Conservation (phyloP, 2,888 invertebrate genomes). For the Ormyrus pomaceus region DNA sequence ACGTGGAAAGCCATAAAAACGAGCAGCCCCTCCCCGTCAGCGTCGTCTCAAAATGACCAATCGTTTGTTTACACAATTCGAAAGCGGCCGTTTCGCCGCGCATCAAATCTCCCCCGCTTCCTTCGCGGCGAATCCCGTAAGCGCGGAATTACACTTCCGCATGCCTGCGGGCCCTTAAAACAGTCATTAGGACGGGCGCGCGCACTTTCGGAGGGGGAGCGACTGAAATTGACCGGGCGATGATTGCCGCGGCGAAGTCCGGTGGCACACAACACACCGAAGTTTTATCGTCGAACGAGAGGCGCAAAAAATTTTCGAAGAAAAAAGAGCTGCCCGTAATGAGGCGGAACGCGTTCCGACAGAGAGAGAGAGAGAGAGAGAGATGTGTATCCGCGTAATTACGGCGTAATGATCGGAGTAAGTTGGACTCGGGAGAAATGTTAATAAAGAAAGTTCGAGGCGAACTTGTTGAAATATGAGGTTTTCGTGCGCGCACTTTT, state of each 20-base stretch:
- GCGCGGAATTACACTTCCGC: not conserved
- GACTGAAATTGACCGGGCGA: not conserved
- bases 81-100: not conserved
- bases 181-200: not conserved
- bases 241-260: not conserved
- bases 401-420: conserved; percentile 8
- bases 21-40: too few relatives aligned
- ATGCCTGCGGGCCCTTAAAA: not conserved
- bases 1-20: too few relatives aligned
- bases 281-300: not conserved
- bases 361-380: not conserved
- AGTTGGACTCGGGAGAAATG: not conserved
- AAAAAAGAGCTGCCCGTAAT: not conserved
- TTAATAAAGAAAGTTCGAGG: conserved; percentile 14
- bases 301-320: too few relatives aligned
- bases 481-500: not conserved
- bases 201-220: not conserved
- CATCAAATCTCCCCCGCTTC: not conserved
- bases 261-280: too few relatives aligned
- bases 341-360: not conserved
- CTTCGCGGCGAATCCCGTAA: not conserved
- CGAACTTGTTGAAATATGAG: not conserved
- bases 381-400: conserved; percentile 15
- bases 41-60: not conserved
- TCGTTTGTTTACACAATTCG: not conserved